phyloP scores from a whole-genome alignment of 2,888 invertebrate genomes.

The Perizoma flavofasciatum region DNA sequence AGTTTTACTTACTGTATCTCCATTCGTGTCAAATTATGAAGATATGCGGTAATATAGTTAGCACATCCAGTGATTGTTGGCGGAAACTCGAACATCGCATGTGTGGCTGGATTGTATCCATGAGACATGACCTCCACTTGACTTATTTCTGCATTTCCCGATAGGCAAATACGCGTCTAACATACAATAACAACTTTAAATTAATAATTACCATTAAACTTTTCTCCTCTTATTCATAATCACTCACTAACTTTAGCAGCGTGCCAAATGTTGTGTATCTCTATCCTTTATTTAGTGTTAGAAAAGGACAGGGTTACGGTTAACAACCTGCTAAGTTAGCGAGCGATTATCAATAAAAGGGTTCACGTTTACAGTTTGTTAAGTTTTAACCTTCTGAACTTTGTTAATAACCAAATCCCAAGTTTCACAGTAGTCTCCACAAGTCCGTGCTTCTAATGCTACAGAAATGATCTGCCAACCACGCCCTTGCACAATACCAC shows the following conservation, averaged over 20 bases:
- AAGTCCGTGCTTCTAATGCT: constrained; percentile 68
- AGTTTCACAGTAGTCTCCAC: constrained; percentile 70
- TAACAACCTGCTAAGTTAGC: too few species aligned
- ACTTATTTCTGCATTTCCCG: constrained; percentile 71
- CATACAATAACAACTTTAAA: constrained; percentile 9
- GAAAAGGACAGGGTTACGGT: too few species aligned
- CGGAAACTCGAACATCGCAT: constrained; percentile 73
- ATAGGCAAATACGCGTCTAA: constrained; percentile 62
- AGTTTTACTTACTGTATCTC: constrained; percentile 63
- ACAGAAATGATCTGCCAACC: constrained; percentile 78
- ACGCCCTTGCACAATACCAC: constrained; percentile 69
- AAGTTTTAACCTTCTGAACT: constrained; percentile 60
- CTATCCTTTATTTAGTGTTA: too few species aligned
- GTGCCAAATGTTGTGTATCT: too few species aligned
- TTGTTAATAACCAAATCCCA: constrained; percentile 74
- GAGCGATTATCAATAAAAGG: not conserved
- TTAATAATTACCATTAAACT: not conserved
- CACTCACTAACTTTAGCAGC: too few species aligned
- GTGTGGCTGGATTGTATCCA: constrained; percentile 65
- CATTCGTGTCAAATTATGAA: constrained; percentile 77
- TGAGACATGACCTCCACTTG: constrained; percentile 72
- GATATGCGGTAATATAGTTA: constrained; percentile 68
- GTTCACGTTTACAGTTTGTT: not conserved
- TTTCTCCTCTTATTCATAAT: too few species aligned
- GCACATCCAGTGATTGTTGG: constrained; percentile 75